Base-by-base conservation (phyloP, 2,113 vertebrate genomes). In the Rattus rattus region DNA sequence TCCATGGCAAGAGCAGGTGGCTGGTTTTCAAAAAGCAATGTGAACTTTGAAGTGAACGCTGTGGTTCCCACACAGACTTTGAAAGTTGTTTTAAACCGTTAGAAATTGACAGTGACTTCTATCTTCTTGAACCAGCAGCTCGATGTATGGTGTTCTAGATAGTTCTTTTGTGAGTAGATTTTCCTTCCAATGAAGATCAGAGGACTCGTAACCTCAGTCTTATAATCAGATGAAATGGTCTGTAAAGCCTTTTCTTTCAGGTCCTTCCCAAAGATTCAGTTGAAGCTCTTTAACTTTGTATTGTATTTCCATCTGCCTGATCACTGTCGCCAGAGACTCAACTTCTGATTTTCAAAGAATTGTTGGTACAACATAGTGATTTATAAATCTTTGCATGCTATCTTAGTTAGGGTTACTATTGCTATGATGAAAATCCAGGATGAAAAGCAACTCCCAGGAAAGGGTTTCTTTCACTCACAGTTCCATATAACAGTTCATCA, bases 11-110 rank as follows among this genome's bases (percentile, higher is more conserved):
- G 84, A 95, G 26, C 61, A 89, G 89, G 90, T 95, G 81, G 67
- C 63, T 93, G 90, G 65, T 88, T 96, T 96, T 90, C 87, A 90
- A 85, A 97, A 88, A 79, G 43, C 90, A 92, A 81, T 92, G 33
- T 49, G 43, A 92, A 94, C 81, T 94, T 96, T 76, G 79, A 92
- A 90, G 69, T 91, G 59, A 80, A 69, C 6, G 33, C 67, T 54
- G 70, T 61, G 67, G 69, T 94, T 97, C 92, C 52, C 7, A n/a
- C 72, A 81, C 20, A 65, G 26, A 87, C 89, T 91, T 59, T 75
- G 72, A 69, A 97, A 94, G 92, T 87, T 73, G 22, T 56, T 92
- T 95, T 49, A 90, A n/a, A 96, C 77, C 90, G 77, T 84, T 89
- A 84, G 61, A 90, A 67, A 85, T 87, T 73, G 30, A 77, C 33